Conservation (phyloP, 2,888 invertebrate species). For the Anorthoa munda region DNA sequence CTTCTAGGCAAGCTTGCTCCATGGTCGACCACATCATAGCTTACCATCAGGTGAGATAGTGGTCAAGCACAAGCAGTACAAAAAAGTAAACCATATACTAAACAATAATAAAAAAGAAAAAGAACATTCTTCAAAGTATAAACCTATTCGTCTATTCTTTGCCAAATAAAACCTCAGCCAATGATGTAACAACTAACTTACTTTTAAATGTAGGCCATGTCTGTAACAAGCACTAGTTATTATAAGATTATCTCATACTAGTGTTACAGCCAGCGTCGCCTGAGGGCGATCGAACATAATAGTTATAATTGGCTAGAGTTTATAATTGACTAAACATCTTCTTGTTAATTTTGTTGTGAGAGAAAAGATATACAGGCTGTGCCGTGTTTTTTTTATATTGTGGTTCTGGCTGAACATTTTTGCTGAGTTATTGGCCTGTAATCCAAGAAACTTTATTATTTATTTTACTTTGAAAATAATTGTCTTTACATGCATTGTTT, state of each 20-base stretch:
- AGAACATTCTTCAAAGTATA: no score
- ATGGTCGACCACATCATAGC: no score
- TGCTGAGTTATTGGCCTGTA: no score
- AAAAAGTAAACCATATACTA: no score
- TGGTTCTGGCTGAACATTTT: no score
- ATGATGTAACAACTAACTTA: constrained; percentile 34
- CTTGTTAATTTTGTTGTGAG: constrained; percentile 5
- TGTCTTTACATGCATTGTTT: no score
- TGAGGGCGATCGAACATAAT: constrained; percentile 29
- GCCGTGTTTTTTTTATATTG: background rate
- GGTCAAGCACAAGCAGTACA: no score
- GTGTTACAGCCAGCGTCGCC: constrained; percentile 13
- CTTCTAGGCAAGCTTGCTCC: no score
- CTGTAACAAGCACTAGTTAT: background rate
- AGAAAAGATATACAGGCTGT: background rate
- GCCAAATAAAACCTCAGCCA: background rate
- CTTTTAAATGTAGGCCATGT: constrained; percentile 27
- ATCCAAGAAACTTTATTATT: no score
- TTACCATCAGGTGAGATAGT: no score
- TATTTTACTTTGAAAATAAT: no score
- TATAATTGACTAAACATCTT: constrained; percentile 43
- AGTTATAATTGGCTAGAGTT: constrained; percentile 3
- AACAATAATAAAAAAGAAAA: no score
- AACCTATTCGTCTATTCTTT: background rate
- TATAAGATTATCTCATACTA: constrained; percentile 30